phyloP scores from a whole-genome alignment of 1,140 invertebrate species.

The Zaprionus nigranus region DNA sequence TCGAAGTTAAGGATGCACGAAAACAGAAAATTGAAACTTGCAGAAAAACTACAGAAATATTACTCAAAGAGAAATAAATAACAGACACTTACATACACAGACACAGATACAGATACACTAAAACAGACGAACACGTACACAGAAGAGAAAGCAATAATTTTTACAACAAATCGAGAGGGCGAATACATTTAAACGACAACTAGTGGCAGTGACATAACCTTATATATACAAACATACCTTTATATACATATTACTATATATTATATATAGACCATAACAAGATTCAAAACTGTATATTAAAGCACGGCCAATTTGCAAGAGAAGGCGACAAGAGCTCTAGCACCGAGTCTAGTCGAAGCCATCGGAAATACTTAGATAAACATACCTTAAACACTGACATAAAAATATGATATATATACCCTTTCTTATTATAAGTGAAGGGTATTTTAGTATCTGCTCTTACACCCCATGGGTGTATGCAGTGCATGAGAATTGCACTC shows the following conservation, averaged over 20 bases:
- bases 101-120: slow-evolving; percentile 41
- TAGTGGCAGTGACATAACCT: slow-evolving; percentile 72
- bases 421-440: slow-evolving; percentile 17
- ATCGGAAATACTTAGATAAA: slow-evolving; percentile 58
- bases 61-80: slow-evolving; percentile 20
- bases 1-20: slow-evolving; percentile 54
- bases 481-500: slow-evolving; percentile 68
- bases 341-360: slow-evolving; percentile 29
- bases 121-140: slow-evolving; percentile 32
- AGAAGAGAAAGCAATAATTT: slow-evolving; percentile 80
- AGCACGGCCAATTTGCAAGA: slow-evolving; percentile 45
- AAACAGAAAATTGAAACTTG: slow-evolving; percentile 20
- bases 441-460: slow-evolving; percentile 68
- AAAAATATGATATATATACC: background rate
- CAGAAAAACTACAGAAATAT: slow-evolving; percentile 43
- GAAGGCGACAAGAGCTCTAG: slow-evolving; percentile 16
- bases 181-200: slow-evolving; percentile 54
- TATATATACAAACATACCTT: slow-evolving; percentile 52
- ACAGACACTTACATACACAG: slow-evolving; percentile 18
- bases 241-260: slow-evolving; percentile 27
- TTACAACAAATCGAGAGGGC: slow-evolving; percentile 53
- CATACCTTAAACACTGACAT: slow-evolving; percentile 5
- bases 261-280: slow-evolving; percentile 13
- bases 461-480: slow-evolving; percentile 77
- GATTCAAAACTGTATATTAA: slow-evolving; percentile 53